phyloP scores from a whole-genome alignment of 1,140 invertebrate genomes.

The Bombus breviceps region DNA sequence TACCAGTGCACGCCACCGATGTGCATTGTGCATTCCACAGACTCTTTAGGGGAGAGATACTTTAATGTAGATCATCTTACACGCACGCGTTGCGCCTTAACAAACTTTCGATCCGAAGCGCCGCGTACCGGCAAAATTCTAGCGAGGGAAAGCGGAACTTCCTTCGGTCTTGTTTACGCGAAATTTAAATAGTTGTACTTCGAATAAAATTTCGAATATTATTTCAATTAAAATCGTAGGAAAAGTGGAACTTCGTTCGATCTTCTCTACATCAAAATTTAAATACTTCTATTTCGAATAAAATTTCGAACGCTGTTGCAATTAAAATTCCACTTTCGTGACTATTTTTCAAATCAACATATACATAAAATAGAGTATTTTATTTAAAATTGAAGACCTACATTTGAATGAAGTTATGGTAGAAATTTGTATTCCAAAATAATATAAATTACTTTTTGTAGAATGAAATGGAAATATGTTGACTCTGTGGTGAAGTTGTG shows the following conservation, averaged over 20 bases:
- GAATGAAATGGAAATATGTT: neutral
- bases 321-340: neutral
- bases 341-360: no score
- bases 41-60: conserved; percentile 24
- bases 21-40: conserved; percentile 23
- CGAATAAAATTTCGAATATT: neutral
- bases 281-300: neutral
- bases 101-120: conserved; percentile 6
- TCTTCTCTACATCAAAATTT: neutral
- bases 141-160: neutral
- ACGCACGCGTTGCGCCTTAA: neutral
- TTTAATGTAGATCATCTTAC: conserved; percentile 42
- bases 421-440: neutral
- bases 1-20: conserved; percentile 32
- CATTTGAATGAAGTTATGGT: neutral
- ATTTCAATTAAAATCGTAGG: neutral
- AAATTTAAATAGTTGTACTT: neutral
- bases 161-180: neutral
- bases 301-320: neutral
- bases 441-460: neutral
- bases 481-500: no score
- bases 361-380: neutral
- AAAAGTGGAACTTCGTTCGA: neutral
- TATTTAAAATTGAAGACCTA: neutral
- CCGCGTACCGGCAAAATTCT: neutral